These are phyloP conservation scores for Pseudococcus longispinus DNA, from an alignment of 2,888 invertebrate genomes.

Conservation along the genomic window DNA sequence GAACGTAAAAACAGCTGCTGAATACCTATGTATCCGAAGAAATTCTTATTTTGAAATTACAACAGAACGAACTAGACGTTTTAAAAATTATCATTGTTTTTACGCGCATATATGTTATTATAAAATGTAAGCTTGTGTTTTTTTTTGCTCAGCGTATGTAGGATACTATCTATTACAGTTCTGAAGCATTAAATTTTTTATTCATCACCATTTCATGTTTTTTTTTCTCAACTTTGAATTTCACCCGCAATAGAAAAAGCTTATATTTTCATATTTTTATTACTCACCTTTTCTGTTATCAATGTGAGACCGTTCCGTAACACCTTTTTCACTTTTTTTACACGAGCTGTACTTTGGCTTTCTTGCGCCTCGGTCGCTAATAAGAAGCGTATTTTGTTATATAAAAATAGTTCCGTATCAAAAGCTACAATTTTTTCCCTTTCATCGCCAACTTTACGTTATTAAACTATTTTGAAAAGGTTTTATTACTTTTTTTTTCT, in stretches of 20 bases:
- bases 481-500: slow-evolving; percentile 38
- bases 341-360: background rate
- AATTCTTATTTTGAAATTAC: background rate
- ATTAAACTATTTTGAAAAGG: slow-evolving; percentile 35
- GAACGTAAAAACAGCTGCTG: background rate
- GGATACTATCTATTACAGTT: background rate
- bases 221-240: background rate
- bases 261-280: slow-evolving; percentile 30
- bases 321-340: slow-evolving; percentile 34
- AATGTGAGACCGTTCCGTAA: background rate
- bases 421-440: slow-evolving; percentile 36
- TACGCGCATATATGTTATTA: background rate
- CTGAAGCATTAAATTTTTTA: slow-evolving; percentile 9
- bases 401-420: slow-evolving; percentile 25
- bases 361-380: slow-evolving; percentile 20
- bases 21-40: background rate
- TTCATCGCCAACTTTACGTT: slow-evolving; percentile 39
- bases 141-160: background rate
- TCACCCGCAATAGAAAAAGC: background rate
- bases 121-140: background rate
- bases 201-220: background rate
- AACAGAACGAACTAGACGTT: background rate
- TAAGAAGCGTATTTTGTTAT: slow-evolving; percentile 29
- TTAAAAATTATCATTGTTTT: background rate
- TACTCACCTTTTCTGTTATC: slow-evolving; percentile 30